phyloP scores from a whole-genome alignment of 2,797 vertebrate species.

The Orientallactaga sibirica region DNA sequence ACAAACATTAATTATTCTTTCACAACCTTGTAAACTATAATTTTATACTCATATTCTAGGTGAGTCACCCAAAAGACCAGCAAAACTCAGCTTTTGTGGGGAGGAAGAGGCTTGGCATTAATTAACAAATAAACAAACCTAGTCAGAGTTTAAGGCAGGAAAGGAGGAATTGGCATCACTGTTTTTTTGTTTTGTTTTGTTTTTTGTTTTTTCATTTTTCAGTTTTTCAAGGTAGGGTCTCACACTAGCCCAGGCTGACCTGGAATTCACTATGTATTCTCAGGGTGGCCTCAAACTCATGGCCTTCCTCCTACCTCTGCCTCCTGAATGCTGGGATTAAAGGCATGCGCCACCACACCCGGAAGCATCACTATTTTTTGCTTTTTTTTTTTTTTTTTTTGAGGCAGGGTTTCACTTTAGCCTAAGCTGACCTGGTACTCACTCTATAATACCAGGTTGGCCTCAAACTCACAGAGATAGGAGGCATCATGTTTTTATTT shows the following conservation, averaged over 20 bases:
- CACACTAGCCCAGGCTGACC: no score
- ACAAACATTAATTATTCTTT: slow-evolving; percentile 80
- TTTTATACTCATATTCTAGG: slow-evolving; percentile 62
- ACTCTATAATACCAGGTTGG: neutral
- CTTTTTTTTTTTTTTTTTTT: no score
- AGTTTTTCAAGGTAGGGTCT: no score
- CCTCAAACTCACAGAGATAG: neutral
- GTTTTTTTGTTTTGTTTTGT: neutral
- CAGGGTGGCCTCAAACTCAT: no score
- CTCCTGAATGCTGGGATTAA: no score
- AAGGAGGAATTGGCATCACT: slow-evolving; percentile 9
- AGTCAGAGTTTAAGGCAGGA: slow-evolving; percentile 49
- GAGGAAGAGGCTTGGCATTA: slow-evolving; percentile 49
- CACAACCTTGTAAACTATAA: slow-evolving; percentile 73
- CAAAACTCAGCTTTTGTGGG: slow-evolving; percentile 63
- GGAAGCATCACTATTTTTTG: no score
- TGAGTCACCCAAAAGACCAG: slow-evolving; percentile 75
- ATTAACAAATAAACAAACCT: slow-evolving; percentile 27
- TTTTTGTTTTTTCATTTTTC: no score
- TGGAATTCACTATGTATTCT: no score
- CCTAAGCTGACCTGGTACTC: no score
- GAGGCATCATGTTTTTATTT: neutral
- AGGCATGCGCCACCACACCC: no score
- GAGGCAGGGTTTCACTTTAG: no score
- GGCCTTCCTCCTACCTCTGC: no score